Conservation (phyloP, 2,797 vertebrate genomes). For the Enteromius anoplus region DNA sequence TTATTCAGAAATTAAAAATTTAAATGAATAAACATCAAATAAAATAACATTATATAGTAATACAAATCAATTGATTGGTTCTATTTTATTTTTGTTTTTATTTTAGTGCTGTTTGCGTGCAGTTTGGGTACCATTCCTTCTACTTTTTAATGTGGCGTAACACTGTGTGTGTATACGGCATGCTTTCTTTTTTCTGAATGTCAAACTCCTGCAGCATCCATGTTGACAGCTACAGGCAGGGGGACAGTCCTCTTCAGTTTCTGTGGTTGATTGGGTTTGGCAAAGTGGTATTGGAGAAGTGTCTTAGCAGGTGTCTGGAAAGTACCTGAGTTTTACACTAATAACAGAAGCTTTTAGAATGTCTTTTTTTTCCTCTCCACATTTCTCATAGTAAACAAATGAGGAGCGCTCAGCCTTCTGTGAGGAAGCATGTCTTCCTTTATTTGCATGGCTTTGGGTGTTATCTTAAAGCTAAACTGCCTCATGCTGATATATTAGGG, state of each 20-base stretch:
- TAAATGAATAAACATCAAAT: background rate
- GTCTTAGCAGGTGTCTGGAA: constrained; percentile 61
- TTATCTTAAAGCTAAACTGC: constrained; percentile 20
- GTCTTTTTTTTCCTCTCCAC: constrained; percentile 25
- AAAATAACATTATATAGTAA: background rate
- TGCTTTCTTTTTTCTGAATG: background rate
- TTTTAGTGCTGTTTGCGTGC: background rate
- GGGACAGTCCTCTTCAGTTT: constrained; percentile 46
- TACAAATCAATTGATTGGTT: too few relatives aligned
- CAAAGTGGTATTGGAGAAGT: constrained; percentile 48
- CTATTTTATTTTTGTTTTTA: too few relatives aligned
- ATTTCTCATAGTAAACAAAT: constrained; percentile 57
- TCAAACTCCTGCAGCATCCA: background rate
- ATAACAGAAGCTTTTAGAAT: constrained; percentile 50
- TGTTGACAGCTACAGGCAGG: background rate
- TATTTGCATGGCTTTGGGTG: constrained; percentile 36
- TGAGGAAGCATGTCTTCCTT: constrained; percentile 28
- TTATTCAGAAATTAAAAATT: background rate
- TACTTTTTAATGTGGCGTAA: background rate
- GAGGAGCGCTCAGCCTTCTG: constrained; percentile 33
- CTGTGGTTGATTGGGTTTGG: constrained; percentile 55
- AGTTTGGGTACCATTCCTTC: background rate
- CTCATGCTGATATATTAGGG: background rate
- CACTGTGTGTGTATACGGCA: background rate
- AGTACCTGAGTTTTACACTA: constrained; percentile 55